These are phyloP conservation scores for Trisateles emortualis DNA, from an alignment of 2,888 invertebrate genomes.

Conservation along the genomic window DNA sequence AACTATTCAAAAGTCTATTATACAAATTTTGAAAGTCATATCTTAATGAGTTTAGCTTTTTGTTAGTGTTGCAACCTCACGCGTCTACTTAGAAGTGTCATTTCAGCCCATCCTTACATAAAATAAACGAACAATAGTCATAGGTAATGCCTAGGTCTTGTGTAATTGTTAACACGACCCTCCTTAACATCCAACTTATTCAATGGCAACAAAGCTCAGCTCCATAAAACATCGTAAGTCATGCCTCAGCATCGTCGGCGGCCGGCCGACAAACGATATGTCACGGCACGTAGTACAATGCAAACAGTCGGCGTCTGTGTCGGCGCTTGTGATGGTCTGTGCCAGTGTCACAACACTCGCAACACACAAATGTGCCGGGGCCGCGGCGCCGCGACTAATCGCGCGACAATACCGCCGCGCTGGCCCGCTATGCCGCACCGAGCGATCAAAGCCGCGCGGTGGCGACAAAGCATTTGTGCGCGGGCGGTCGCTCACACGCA, in stretches of 20 bases:
- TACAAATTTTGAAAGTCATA: constrained; percentile 21
- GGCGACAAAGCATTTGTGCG: constrained; percentile 73
- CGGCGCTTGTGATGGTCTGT: constrained; percentile 74
- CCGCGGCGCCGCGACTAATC: constrained; percentile 79
- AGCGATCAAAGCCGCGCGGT: constrained; percentile 61
- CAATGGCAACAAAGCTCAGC: constrained; percentile 69
- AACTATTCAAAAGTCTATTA: constrained; percentile 19
- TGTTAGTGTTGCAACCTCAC: constrained; percentile 62
- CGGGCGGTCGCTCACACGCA: constrained; percentile 61
- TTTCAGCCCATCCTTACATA: constrained; percentile 53
- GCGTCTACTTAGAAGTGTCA: constrained; percentile 53
- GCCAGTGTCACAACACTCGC: constrained; percentile 75
- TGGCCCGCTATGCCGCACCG: constrained; percentile 58
- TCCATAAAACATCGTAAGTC: constrained; percentile 69
- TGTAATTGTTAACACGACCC: constrained; percentile 70
- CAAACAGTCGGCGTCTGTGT: constrained; percentile 83
- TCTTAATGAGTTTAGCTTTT: constrained; percentile 36
- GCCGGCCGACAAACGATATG: constrained; percentile 77
- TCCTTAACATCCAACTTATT: constrained; percentile 65
- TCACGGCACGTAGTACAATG: constrained; percentile 83
- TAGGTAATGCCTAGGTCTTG: constrained; percentile 62
- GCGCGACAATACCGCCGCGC: constrained; percentile 68
- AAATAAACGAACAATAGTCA: constrained; percentile 54
- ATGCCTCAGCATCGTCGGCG: constrained; percentile 62
- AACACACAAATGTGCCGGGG: constrained; percentile 51